These are phyloP conservation scores for Bradypodion pumilum DNA, from an alignment of 2,797 vertebrate genomes.

Conservation along the genomic window DNA sequence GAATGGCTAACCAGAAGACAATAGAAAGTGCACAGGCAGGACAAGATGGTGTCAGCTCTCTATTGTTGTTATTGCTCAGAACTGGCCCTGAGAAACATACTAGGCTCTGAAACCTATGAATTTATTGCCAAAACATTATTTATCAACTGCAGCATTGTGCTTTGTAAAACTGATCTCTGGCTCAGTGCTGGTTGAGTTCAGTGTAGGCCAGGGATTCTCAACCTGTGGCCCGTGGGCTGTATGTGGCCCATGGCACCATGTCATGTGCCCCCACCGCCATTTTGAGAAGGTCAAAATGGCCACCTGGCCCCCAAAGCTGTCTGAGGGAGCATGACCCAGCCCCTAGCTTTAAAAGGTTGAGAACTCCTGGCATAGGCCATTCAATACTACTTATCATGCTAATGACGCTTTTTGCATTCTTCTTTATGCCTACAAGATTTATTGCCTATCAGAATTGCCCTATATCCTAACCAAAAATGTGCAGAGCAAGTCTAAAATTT, in stretches of 20 bases:
- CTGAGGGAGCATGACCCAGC: no score
- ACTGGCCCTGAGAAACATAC: neutral
- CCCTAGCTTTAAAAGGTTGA: no score
- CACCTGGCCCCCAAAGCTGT: no score
- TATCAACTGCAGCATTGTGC: neutral
- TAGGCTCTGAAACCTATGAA: neutral
- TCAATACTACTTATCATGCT: conserved; percentile 31
- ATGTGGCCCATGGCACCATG: no score
- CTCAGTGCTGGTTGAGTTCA: conserved; percentile 9
- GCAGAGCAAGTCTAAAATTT: neutral
- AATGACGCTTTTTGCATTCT: conserved; percentile 20
- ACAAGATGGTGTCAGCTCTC: neutral
- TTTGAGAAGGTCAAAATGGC: no score
- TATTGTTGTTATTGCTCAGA: neutral
- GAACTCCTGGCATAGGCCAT: no score
- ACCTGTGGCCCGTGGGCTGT: no score
- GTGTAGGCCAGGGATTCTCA: no score
- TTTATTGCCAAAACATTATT: neutral
- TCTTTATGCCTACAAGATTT: neutral
- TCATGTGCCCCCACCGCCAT: no score
- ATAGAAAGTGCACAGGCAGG: neutral
- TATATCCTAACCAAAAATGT: neutral
- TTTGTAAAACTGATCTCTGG: neutral
- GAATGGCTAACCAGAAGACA: neutral
- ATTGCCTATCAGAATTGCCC: neutral